phyloP scores from a whole-genome alignment of 2,797 vertebrate species.

The Neosalanx taihuensis region DNA sequence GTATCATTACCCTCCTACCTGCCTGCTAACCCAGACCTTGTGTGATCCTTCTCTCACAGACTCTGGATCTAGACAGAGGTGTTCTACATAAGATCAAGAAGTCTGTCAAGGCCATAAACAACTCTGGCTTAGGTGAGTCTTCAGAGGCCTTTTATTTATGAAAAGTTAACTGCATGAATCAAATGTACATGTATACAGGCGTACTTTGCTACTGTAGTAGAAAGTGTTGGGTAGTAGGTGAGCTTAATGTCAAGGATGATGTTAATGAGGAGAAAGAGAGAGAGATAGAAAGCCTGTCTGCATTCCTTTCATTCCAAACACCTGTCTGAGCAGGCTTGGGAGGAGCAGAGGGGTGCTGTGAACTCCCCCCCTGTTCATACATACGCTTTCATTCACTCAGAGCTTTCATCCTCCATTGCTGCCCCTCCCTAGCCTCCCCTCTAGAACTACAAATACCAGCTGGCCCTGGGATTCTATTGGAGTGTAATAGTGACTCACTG shows the following conservation, averaged over 20 bases:
- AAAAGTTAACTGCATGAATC: neutral
- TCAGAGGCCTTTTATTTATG: neutral
- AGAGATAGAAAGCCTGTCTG: conserved; percentile 26
- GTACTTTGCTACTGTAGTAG: too few relatives aligned
- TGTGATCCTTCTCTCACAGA: conserved; percentile 67
- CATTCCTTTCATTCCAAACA: conserved; percentile 66
- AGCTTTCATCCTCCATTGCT: neutral
- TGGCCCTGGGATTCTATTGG: neutral
- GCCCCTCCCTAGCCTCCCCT: neutral
- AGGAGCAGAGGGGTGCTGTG: conserved; percentile 1
- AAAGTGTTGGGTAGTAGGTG: neutral
- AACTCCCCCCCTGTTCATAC: neutral
- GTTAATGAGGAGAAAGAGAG: neutral
- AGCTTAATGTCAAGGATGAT: conserved; percentile 29
- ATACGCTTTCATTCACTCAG: neutral
- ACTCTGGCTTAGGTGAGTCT: conserved; percentile 88
- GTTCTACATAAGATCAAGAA: conserved; percentile 97
- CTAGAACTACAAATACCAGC: neutral
- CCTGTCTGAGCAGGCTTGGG: conserved; percentile 63
- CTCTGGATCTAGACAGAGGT: conserved; percentile 86
- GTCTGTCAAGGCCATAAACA: conserved; percentile 90
- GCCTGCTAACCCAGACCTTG: neutral
- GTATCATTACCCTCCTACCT: neutral
- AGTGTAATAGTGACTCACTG: neutral
- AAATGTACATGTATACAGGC: neutral